Evolutionary conservation across 2,888 invertebrate genomes (phyloP).

Genomic region (Sarcophaga caerulescens): DNA sequence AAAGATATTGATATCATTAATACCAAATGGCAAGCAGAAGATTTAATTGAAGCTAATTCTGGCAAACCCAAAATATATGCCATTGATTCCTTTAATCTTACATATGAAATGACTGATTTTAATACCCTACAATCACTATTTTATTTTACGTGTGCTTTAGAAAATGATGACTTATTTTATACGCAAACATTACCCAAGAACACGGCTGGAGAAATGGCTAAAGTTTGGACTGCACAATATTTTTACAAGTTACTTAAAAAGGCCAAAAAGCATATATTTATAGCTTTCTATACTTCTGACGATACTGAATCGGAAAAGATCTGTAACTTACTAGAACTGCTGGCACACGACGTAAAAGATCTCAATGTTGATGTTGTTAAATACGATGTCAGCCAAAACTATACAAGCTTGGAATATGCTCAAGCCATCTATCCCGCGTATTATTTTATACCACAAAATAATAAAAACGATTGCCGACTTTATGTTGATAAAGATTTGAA

Average conservation of each 20-base stretch:
- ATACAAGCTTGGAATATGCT: conserved; percentile 61
- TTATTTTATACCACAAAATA: conserved; percentile 44
- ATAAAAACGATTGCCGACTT: conserved; percentile 47
- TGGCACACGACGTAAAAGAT: conserved; percentile 52
- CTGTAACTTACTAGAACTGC: conserved; percentile 23
- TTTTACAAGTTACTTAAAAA: conserved; percentile 66
- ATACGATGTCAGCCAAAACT: conserved; percentile 60
- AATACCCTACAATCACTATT: neutral
- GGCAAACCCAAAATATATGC: conserved; percentile 46
- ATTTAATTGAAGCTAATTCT: neutral
- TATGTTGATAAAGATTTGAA: neutral
- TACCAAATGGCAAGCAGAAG: conserved; percentile 21
- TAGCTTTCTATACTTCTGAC: conserved; percentile 24
- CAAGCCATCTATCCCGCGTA: conserved; percentile 45
- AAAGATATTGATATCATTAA: conserved; percentile 53
- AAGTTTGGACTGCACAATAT: conserved; percentile 40
- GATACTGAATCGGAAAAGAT: neutral
- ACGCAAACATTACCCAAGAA: conserved; percentile 2
- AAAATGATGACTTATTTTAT: neutral
- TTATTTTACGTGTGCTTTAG: neutral
- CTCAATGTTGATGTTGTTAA: conserved; percentile 64
- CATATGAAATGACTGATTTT: conserved; percentile 35
- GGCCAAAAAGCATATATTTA: conserved; percentile 47
- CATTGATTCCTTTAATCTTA: conserved; percentile 30
- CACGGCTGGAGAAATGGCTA: neutral